Percentiles rank a stretch among this genome's conserved stretches.
phyloP scores from a whole-genome alignment of 2,888 invertebrate species.

The Diplolepis rosae region DNA sequence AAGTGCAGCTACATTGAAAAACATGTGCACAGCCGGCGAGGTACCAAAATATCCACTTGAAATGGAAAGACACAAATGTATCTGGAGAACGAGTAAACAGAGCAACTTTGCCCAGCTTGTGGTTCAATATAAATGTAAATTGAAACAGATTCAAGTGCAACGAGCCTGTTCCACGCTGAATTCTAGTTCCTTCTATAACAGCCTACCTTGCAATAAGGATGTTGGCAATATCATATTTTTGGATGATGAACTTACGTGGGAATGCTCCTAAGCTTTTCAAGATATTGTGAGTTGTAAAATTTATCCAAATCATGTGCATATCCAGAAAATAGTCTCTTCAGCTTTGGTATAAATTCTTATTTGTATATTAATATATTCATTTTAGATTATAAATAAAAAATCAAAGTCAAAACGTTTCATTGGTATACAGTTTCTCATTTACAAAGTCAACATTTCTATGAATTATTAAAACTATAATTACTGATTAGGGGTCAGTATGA shows the following conservation, averaged over 20 bases:
- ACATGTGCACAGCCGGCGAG: constrained; percentile 18
- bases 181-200: constrained; percentile 23
- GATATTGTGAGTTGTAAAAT: too few species aligned
- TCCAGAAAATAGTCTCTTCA: too few species aligned
- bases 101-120: constrained; percentile 47
- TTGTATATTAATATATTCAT: too few species aligned
- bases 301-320: too few species aligned
- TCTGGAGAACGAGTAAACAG: constrained; percentile 61
- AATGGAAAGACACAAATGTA: constrained; percentile 67
- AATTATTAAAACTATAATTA: too few species aligned
- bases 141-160: constrained; percentile 69
- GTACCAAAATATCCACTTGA: constrained; percentile 37
- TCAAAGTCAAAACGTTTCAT: too few species aligned
- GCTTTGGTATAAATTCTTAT: too few species aligned
- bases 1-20: constrained; percentile 25
- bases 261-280: not conserved
- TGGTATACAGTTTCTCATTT: too few species aligned
- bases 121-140: constrained; percentile 73
- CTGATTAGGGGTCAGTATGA: too few species aligned
- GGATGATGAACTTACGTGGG: constrained; percentile 25
- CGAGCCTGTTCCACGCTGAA: constrained; percentile 38
- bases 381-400: too few species aligned
- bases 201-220: constrained; percentile 15
- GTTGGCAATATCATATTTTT: not conserved
- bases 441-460: too few species aligned